Conservation (phyloP, 2,113 vertebrate genomes). For the Perca fluviatilis region DNA sequence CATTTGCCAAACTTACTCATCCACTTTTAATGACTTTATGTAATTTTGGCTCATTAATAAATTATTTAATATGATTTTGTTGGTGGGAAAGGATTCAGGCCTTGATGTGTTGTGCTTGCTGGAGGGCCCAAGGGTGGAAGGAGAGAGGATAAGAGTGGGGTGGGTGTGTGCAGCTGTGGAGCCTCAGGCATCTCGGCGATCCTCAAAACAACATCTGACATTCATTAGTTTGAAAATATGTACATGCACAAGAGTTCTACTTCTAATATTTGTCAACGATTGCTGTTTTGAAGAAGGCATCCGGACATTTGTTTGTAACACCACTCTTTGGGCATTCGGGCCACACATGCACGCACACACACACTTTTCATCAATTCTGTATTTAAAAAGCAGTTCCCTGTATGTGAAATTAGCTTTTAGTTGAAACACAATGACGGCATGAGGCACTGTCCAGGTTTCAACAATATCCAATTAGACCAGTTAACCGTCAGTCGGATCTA, state of each 20-base stretch:
- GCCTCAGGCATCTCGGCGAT: slow-evolving; percentile 66
- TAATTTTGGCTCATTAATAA: slow-evolving; percentile 83
- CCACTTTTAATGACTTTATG: slow-evolving; percentile 83
- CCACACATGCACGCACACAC: neutral
- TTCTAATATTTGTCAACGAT: slow-evolving; percentile 66
- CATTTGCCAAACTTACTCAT: slow-evolving; percentile 75
- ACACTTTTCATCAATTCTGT: slow-evolving; percentile 16
- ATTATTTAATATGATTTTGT: slow-evolving; percentile 79
- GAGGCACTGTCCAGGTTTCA: slow-evolving; percentile 46
- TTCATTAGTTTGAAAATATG: slow-evolving; percentile 66
- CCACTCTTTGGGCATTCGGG: neutral
- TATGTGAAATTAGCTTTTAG: slow-evolving; percentile 53
- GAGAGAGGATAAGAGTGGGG: slow-evolving; percentile 47
- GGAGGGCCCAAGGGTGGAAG: slow-evolving; percentile 63
- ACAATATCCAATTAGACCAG: slow-evolving; percentile 53
- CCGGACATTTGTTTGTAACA: slow-evolving; percentile 33
- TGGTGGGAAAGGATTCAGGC: slow-evolving; percentile 65
- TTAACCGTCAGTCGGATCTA: slow-evolving; percentile 65
- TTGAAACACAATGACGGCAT: slow-evolving; percentile 37
- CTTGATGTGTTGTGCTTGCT: slow-evolving; percentile 67
- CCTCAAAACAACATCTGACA: slow-evolving; percentile 73
- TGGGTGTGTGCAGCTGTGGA: slow-evolving; percentile 64
- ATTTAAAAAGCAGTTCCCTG: slow-evolving; percentile 52
- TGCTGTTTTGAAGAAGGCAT: slow-evolving; percentile 53
- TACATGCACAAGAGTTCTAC: slow-evolving; percentile 51